Base-by-base conservation (phyloP, 2,888 invertebrate species). In the Drosophila limbata region DNA sequence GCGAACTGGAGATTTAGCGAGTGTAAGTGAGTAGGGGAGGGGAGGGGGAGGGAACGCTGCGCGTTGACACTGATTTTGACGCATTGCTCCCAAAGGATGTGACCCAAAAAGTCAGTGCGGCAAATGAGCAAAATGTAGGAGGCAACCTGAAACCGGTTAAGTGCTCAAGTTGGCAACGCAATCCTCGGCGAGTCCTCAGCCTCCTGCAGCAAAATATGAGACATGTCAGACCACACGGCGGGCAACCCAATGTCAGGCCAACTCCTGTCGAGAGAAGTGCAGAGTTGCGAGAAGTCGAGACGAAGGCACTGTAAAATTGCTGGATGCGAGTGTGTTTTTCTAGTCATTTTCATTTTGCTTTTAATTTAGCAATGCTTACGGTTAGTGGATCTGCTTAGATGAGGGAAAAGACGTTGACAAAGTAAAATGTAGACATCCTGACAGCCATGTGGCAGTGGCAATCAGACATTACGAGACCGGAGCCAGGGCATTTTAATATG, bases 11-110 rank as follows among this genome's bases (percentile, higher is more conserved):
- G 44, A 35, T 9, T 35, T 33, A 11, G 44, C n/a, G 33, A 39
- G 21, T n/a, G 50, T 17, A 19, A 44, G 57, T 19, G 33, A 59
- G 45, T 33, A 19, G 15, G 13, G 25, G 11, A 15, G 25, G 52
- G 40, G 13, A 15, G 44, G 39, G 3, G 28, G 55, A 47, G 25
- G 48, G 42, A 53, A 56, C 69, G 73, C 68, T 89, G 90, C 77
- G 82, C 89, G 90, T 81, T 90, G 91, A 91, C 91, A 91, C 90
- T 90, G 91, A 90, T 90, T 91, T 90, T 89, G 90, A 90, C 87
- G 89, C 91, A 90, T 87, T 80, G 81, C 84, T 90, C 90, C 91
- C 90, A 71, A 42, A 91, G 91, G 90, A 91, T 80, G 85, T 91
- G 91, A 90, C 91, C 90, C 90, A 89, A 90, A 90, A 90, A 85